Conservation (phyloP, 2,888 invertebrate genomes). For the Tinea semifulvella region DNA sequence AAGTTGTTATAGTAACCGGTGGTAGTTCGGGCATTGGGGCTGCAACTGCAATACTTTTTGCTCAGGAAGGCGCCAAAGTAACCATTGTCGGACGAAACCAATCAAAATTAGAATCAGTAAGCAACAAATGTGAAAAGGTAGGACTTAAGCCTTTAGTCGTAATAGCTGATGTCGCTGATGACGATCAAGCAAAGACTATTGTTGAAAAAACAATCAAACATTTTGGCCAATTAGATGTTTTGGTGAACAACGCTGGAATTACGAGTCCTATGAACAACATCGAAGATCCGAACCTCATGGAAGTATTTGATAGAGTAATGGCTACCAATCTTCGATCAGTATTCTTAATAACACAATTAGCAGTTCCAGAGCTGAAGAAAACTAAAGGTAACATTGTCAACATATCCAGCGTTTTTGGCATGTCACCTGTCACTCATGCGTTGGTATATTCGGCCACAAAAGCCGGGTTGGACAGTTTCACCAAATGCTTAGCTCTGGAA, state of each 20-base stretch:
- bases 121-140: constrained; percentile 21
- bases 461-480: constrained; percentile 13
- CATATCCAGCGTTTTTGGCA: constrained; percentile 31
- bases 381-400: constrained; percentile 20
- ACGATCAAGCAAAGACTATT: constrained; percentile 13
- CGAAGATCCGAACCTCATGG: background rate
- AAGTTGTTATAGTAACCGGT: constrained; percentile 67
- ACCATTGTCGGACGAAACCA: constrained; percentile 72
- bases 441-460: constrained; percentile 11
- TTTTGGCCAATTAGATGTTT: constrained; percentile 15
- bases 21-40: constrained; percentile 76
- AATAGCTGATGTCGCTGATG: constrained; percentile 14
- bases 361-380: constrained; percentile 18
- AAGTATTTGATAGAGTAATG: constrained; percentile 13
- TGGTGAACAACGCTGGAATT: constrained; percentile 17
- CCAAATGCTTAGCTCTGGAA: constrained; percentile 12
- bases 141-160: constrained; percentile 19
- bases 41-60: constrained; percentile 68
- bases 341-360: constrained; percentile 16
- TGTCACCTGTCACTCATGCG: background rate
- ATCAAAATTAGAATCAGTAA: constrained; percentile 67
- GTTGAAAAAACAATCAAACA: constrained; percentile 14
- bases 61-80: constrained; percentile 66
- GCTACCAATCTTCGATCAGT: constrained; percentile 10
- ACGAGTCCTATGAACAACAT: background rate